Percentiles rank a stretch among this genome's conserved stretches.
phyloP scores from a whole-genome alignment of 1,140 invertebrate species.

The Achatina immaculata region DNA sequence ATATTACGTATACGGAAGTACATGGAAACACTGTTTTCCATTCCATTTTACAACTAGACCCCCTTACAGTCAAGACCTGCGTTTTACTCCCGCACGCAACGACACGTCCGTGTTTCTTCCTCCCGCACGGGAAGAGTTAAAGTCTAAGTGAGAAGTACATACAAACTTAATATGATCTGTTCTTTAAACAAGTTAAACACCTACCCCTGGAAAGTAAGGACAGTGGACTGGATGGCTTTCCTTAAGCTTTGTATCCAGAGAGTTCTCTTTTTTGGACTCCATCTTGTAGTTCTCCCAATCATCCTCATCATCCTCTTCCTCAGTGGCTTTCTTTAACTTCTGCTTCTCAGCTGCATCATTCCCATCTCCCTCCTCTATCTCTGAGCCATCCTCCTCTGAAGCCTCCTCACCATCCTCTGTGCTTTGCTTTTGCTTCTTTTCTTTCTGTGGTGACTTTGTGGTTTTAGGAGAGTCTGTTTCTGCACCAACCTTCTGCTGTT shows the following conservation, averaged over 20 bases:
- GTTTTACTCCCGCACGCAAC: no score
- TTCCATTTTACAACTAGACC: no score
- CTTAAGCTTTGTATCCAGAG: slow-evolving; percentile 93
- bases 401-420: slow-evolving; percentile 52
- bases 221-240: slow-evolving; percentile 95
- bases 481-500: neutral
- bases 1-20: no score
- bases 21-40: no score
- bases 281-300: slow-evolving; percentile 76
- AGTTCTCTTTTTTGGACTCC: slow-evolving; percentile 81
- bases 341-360: slow-evolving; percentile 60
- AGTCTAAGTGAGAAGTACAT: no score
- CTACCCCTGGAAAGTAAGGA: slow-evolving; percentile 90
- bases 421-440: slow-evolving; percentile 25
- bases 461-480: slow-evolving; percentile 37
- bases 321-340: slow-evolving; percentile 26
- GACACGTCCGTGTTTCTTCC: no score
- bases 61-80: no score
- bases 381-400: slow-evolving; percentile 71
- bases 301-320: slow-evolving; percentile 72
- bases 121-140: no score
- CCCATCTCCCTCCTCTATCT: slow-evolving; percentile 65
- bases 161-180: no score
- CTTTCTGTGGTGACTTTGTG: slow-evolving; percentile 26
- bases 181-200: slow-evolving; percentile 36